Base-by-base conservation (phyloP, 92 coral and sea anemone genomes). In the Parazoanthus darwini region DNA sequence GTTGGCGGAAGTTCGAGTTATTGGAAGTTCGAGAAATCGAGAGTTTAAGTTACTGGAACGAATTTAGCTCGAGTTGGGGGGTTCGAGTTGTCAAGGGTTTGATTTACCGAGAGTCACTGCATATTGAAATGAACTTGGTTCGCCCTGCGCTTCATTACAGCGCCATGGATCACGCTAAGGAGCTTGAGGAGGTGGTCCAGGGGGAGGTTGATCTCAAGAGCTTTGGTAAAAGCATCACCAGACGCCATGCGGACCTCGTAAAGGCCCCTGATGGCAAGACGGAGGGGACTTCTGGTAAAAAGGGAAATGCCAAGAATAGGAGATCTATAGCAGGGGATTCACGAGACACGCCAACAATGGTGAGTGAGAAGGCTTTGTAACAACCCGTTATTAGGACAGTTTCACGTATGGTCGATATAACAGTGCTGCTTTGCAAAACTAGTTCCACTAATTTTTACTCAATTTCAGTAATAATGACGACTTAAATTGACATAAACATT, bases 211-310 rank as follows among this genome's bases (percentile, higher is more conserved):
- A 97, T 82, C 96, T 97, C 46, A 91, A 91, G 81, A 50, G n/a
- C 63, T 46, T 92, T 5, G 89, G 95, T 39, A 91, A 88, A 77
- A 75, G 85, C 63, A 90, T 97, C 33, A 88, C 91, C 16, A 87
- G 95, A 71, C 95, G 99, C 56, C 96, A 95, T 59, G 99, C 99
- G 23, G 99, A 97, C 50, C 90, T 97, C n/a, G 86, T 92, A 23
- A 94, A 92, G 78, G 78, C 93, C 26, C 38, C 83, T 1, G 98
- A 96, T 6, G 92, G 93, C 54, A 94, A 96, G 68, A 22, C 86
- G 14, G 98, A 96, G 14, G 89, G 90, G 4, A 37, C 92, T 23
- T 56, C 89, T 22, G 83, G 87, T 74, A 92, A 95, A 86, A 94
- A 92, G 74, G 90, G 93, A 37, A 87, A 90, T 29, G 79, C 89